Evolutionary conservation across 1,140 invertebrate genomes (phyloP), one percentile per base, ranked within the genome.

Genomic region (Hylyphantes graminicola): DNA sequence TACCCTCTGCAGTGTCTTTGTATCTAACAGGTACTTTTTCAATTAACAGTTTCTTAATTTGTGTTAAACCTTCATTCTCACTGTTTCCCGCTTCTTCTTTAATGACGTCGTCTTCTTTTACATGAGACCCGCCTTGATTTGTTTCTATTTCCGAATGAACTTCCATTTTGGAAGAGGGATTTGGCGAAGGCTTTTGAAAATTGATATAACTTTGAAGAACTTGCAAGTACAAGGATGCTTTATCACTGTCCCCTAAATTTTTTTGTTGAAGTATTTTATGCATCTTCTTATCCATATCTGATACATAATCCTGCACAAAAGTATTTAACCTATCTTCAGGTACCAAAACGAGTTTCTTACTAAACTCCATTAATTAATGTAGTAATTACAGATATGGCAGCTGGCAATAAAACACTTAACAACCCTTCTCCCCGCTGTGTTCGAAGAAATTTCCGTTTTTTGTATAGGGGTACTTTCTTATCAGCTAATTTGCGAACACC

Each of bases 221-320:
- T 51, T 77, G 74, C 8, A 65, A 64, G 19, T 77, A 77, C 13
- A 63, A 13, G 9, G 11, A 51, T 5, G 59, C 74, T 50, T 77
- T 77, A n/a, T 77, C 59, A 8, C 17, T 53, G 48, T 64, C 57
- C 12, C 7, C 6, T 35, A 35, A n/a, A n/a, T 63, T 48, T n/a
- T 76, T 63, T 48, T 51, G 21, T 15, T 9, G 50, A 2, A 64
- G 7, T n/a, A 77, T 77, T 15, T 51, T 15, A 3, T 76, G 19
- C 57, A 63, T 76, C 17, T 76, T 21, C n/a, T 13, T 63, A 76
- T 76, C 74, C 17, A 64, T 50, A n/a, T 50, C 74, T 11, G 19
- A 13, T 8, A 76, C 63, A 2, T 76, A 35, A 6, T 76, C 59
- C 35, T 35, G 35, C 35, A 35, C 35, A 7, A 11, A 9, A n/a